Base-by-base conservation (phyloP, 1,140 invertebrate species). In the Apis florea region DNA sequence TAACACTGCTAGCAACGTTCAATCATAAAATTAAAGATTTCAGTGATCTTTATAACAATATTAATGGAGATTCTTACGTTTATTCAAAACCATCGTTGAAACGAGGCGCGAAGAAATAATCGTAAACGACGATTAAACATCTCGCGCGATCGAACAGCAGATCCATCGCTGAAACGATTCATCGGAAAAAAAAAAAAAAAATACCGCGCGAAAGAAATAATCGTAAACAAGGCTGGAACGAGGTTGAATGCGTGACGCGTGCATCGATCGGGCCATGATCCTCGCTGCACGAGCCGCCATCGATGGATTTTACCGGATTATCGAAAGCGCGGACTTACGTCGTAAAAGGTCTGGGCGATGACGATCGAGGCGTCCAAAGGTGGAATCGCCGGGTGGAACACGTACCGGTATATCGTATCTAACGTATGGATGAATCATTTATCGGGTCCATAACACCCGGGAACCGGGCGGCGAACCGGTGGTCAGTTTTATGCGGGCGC, bases 401-500 rank as follows among this genome's bases (percentile, higher is more conserved):
- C 70, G 24, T 17, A 26, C 66, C 70, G 61, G 78, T 85, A 89
- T 84, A 64, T 87, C 83, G 87, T 90, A 88, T 85, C 88, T 79
- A 86, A 89, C 84, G 88, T 88, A 85, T 85, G 89, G 91, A 93
- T 94, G 93, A 94, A 94, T 94, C 93, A 93, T 94, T 94, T 94
- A 94, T 94, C 90, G 92, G 88, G 84, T 70, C 87, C 89, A 91
- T 93, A 91, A 91, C n/a, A n/a, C 88, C 89, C 85, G 66, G 79
- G 80, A 87, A n/a, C n/a, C 76, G 83, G 64, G 66, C 63, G 66
- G 79, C 72, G 49, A 83, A 51, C 67, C 84, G 93, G 93, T 94
- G 93, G 93, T 94, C 93, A 94, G 93, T 93, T 94, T 94, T 94
- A 94, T 93, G 92, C 91, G 89, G 82, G 90, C 90, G 89, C 90